Evolutionary conservation across 2,888 invertebrate species (phyloP).

Genomic region (Thumatha senex): DNA sequence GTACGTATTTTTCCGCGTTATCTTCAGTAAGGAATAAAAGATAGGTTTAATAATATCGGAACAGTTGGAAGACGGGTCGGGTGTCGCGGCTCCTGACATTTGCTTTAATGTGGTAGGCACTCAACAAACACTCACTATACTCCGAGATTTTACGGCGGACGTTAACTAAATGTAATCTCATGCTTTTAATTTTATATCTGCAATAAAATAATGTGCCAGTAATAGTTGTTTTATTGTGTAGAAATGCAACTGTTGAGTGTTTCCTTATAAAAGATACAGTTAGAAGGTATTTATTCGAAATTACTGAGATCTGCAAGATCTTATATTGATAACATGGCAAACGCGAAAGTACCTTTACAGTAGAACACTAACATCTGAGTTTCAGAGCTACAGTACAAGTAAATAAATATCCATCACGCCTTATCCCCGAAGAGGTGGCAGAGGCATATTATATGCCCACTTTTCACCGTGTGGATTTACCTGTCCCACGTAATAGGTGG

Average conservation of each 20-base stretch:
- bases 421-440: too few species aligned
- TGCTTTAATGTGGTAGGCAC: slow-evolving; percentile 21
- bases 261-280: neutral
- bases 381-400: too few species aligned
- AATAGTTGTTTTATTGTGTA: neutral
- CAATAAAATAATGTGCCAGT: neutral
- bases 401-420: too few species aligned
- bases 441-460: too few species aligned
- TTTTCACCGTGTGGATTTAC: too few species aligned
- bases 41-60: slow-evolving; percentile 36
- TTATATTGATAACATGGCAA: too few species aligned
- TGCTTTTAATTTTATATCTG: slow-evolving; percentile 9
- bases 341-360: too few species aligned
- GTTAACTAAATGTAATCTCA: slow-evolving; percentile 10
- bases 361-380: too few species aligned
- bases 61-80: slow-evolving; percentile 32
- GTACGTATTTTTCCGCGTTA: slow-evolving; percentile 63
- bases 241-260: slow-evolving; percentile 1
- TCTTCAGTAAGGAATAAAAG: slow-evolving; percentile 59
- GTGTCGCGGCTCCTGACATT: slow-evolving; percentile 28
- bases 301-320: too few species aligned
- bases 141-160: slow-evolving; percentile 26
- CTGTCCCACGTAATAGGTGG: too few species aligned
- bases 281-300: too few species aligned
- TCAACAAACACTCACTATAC: slow-evolving; percentile 16